These are phyloP conservation scores for Choloepus hoffmanni DNA, from an alignment of 2,113 vertebrate genomes.

Conservation along the genomic window DNA sequence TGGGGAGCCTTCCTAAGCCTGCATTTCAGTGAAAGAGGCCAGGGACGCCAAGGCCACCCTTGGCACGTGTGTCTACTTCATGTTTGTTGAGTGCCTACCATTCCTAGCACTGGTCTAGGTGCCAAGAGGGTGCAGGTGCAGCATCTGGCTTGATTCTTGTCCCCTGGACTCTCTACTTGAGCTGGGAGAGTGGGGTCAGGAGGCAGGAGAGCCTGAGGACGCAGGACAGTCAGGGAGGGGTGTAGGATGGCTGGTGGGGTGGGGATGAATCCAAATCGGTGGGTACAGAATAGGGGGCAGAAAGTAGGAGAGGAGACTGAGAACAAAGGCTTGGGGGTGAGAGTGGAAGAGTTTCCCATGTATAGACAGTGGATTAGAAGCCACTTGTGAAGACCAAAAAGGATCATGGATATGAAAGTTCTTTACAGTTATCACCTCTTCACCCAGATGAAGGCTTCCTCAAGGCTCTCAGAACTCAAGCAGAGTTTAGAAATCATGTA, in stretches of 20 bases:
- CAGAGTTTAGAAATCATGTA: background rate
- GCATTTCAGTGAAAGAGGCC: background rate
- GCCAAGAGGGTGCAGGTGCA: background rate
- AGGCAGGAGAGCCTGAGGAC: background rate
- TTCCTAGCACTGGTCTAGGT: background rate
- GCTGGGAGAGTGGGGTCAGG: background rate
- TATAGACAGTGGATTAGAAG: background rate
- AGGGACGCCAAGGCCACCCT: background rate
- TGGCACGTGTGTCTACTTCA: background rate
- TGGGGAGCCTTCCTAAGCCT: background rate
- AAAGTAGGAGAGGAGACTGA: background rate
- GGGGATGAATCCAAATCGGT: too few species aligned
- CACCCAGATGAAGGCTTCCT: background rate
- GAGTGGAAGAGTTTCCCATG: background rate
- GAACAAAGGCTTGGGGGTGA: background rate
- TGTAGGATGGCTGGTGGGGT: background rate
- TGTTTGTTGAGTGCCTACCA: background rate
- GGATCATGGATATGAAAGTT: background rate
- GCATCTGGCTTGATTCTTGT: background rate
- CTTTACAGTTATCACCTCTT: background rate
- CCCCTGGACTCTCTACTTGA: background rate
- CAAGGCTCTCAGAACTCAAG: rapidly evolving
- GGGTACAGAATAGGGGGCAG: background rate
- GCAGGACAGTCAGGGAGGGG: background rate
- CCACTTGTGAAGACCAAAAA: background rate